Evolutionary conservation across 1,140 invertebrate genomes (phyloP).

Genomic region (Panagrolaimus sp.): DNA sequence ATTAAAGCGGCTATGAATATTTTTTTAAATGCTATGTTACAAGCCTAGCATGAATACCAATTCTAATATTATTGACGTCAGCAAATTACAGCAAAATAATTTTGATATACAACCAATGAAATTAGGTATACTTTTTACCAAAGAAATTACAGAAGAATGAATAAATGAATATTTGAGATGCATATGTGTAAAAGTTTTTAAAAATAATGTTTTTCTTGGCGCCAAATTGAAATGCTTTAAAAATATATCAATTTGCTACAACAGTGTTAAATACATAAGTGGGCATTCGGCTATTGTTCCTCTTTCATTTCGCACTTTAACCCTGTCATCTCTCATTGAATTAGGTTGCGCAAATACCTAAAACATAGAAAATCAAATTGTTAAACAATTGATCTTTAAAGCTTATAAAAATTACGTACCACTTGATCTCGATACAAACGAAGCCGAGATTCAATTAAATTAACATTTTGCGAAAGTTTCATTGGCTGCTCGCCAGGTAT

Average conservation of each 20-base stretch:
- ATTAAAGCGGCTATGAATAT: too few species aligned
- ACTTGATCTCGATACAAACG: constrained; percentile 42
- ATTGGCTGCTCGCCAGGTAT: constrained; percentile 47
- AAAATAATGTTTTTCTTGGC: too few species aligned
- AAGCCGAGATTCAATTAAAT: constrained; percentile 29
- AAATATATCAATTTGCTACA: constrained; percentile 12
- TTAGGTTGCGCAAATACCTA: constrained; percentile 47
- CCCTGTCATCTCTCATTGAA: constrained; percentile 40
- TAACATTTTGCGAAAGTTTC: constrained; percentile 48
- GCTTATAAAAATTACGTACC: not conserved
- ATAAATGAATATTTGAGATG: too few species aligned
- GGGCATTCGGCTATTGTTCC: constrained; percentile 38
- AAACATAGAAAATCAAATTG: constrained; percentile 42
- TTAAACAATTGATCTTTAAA: constrained; percentile 18
- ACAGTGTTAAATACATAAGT: constrained; percentile 32
- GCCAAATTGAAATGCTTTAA: too few species aligned
- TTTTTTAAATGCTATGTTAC: too few species aligned
- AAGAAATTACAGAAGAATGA: too few species aligned
- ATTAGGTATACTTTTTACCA: too few species aligned
- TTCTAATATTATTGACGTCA: too few species aligned
- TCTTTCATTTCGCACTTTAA: constrained; percentile 41
- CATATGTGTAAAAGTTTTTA: too few species aligned
- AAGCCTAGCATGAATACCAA: too few species aligned
- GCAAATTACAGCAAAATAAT: too few species aligned
- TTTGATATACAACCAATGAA: too few species aligned